phyloP scores from a whole-genome alignment of 2,797 vertebrate species.

The Spatula clypeata region DNA sequence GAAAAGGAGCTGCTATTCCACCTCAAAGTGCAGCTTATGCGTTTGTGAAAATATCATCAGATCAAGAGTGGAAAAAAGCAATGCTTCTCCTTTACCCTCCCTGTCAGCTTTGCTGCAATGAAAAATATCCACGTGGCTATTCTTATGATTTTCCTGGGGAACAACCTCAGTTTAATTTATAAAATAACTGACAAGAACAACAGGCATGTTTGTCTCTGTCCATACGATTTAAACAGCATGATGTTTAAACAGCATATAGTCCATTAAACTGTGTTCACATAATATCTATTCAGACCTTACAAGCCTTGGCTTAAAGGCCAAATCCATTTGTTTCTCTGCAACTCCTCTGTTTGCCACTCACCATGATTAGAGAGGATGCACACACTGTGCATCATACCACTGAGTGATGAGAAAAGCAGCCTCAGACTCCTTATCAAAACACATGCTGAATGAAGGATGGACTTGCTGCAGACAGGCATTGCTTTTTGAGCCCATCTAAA shows the following conservation, averaged over 20 bases:
- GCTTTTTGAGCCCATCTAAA: neutral
- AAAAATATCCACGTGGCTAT: slow-evolving; percentile 9
- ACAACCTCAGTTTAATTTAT: slow-evolving; percentile 19
- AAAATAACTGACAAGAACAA: neutral
- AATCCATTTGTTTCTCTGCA: slow-evolving; percentile 11
- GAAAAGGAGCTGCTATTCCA: neutral
- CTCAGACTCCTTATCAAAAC: neutral
- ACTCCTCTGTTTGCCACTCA: neutral
- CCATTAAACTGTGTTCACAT: neutral
- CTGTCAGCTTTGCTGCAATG: slow-evolving; percentile 33
- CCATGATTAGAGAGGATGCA: neutral
- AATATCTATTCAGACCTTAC: neutral
- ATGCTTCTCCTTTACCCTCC: neutral
- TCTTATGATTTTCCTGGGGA: slow-evolving; percentile 8
- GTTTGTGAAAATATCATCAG: neutral
- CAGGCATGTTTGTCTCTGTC: slow-evolving; percentile 22
- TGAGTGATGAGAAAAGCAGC: neutral
- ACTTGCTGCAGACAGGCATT: neutral
- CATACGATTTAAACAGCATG: neutral
- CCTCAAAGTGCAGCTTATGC: neutral
- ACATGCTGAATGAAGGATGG: rapidly evolving
- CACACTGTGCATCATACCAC: neutral
- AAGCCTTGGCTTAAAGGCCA: neutral
- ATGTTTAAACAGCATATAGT: slow-evolving; percentile 1
- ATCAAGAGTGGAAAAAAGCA: neutral